Base-by-base conservation (phyloP, 2,888 invertebrate genomes). In the Drosophila meridionalis region DNA sequence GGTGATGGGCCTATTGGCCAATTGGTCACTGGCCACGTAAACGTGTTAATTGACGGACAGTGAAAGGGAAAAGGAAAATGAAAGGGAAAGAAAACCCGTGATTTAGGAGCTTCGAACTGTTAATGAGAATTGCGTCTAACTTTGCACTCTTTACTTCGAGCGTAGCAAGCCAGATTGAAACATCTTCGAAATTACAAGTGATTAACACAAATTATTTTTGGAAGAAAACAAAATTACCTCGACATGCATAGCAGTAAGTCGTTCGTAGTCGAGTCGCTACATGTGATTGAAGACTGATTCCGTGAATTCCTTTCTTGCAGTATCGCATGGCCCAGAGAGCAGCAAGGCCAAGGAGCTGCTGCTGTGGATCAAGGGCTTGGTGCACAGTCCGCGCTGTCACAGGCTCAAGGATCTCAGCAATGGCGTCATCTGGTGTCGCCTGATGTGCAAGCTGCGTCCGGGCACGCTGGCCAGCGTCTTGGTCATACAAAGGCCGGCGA, bases 381-480 rank as follows among this genome's bases (percentile, higher is more conserved):
- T 67, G 5, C 20, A 48, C 8, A 63, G 56, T 57, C 52, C 52
- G 7, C 76, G 66, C 28, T 62, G 59, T 28, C 30, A 14, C 20
- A 45, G 26, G 28, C 42, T 70, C 0, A 32, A 36, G 43, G 73
- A 76, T 30, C 55, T 78, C 11, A 38, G 43, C 38, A 62, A 69
- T n/a, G 69, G 78, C 0, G 73, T 73, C 2, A 30, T 73, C 53
- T 73, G 53, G 50, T 78, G 73, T n/a, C 68, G 68, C 2, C 14
- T 73, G 12, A 78, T 73, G 78, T 42, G 47, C 43, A 77, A 62
- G 12, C 32, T 73, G 2, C 43, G 48, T 20, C 69, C 73, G 2
- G 76, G 78, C 38, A 38, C 66, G 1, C 28, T 76, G 52, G 76
- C 76, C 56, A 76, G 62, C 14, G 47, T 65, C 3, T 14, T 76